Evolutionary conservation across 2,888 invertebrate genomes (phyloP).

Genomic region (Hydropsyche betteni): DNA sequence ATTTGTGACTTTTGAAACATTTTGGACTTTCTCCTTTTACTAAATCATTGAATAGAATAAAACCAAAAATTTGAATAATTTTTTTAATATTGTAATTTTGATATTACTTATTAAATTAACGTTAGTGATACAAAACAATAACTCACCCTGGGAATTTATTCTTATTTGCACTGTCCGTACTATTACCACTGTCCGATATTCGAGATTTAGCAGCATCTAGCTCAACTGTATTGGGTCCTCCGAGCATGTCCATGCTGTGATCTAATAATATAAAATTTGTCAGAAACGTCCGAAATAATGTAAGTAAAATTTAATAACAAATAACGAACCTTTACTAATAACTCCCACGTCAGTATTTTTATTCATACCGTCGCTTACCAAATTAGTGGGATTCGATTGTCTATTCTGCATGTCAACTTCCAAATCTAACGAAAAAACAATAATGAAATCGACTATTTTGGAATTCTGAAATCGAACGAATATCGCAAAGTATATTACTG

Average conservation of each 20-base stretch:
- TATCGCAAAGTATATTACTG: not conserved
- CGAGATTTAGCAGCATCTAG: constrained; percentile 39
- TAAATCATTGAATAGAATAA: too few relatives aligned
- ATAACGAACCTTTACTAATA: not conserved
- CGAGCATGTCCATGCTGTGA: constrained; percentile 20
- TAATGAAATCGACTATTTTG: too few relatives aligned
- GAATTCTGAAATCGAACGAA: too few relatives aligned
- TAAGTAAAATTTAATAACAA: too few relatives aligned
- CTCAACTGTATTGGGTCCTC: not conserved
- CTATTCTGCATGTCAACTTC: not conserved
- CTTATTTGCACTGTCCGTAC: constrained; percentile 46
- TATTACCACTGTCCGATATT: constrained; percentile 46
- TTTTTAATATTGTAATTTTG: too few relatives aligned
- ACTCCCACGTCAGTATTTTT: not conserved
- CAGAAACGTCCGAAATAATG: not conserved
- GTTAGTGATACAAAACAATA: not conserved
- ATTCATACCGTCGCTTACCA: not conserved
- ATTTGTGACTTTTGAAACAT: too few relatives aligned
- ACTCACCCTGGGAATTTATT: constrained; percentile 48
- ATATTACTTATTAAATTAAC: too few relatives aligned
- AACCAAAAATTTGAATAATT: too few relatives aligned
- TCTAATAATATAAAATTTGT: not conserved
- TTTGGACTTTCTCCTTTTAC: too few relatives aligned
- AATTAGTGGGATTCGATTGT: not conserved
- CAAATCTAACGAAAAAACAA: constrained; percentile 8